Evolutionary conservation across 2,888 invertebrate genomes (phyloP).

Genomic region (Tenthredo amoena): DNA sequence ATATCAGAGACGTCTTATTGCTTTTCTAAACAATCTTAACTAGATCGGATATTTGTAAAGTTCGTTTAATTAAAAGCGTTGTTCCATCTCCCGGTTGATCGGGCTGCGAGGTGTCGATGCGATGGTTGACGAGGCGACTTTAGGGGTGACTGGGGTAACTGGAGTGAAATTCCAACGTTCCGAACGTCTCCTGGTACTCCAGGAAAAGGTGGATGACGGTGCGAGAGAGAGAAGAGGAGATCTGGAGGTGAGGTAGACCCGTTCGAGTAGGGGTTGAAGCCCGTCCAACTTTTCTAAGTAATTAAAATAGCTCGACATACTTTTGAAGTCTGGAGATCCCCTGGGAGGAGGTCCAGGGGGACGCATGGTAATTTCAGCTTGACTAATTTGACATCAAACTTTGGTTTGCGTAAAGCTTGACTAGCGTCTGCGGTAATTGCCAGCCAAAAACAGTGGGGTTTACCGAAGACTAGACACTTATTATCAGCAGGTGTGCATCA

Average conservation of each 20-base stretch:
- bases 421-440: slow-evolving; percentile 1
- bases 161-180: slow-evolving; percentile 13
- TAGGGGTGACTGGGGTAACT: not conserved
- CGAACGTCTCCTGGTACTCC: slow-evolving; percentile 8
- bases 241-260: not conserved
- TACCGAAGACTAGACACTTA: not conserved
- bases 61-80: slow-evolving; percentile 13
- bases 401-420: not conserved
- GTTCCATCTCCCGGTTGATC: slow-evolving; percentile 5
- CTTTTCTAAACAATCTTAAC: slow-evolving; percentile 5
- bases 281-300: slow-evolving; percentile 37
- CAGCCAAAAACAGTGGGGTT: not conserved
- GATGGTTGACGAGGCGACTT: not conserved
- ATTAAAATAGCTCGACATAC: slow-evolving; percentile 44
- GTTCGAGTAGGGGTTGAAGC: not conserved
- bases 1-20: not conserved
- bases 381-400: slow-evolving; percentile 25
- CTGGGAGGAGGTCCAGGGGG: not conserved
- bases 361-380: slow-evolving; percentile 18
- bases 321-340: slow-evolving; percentile 17
- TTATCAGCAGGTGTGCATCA: not conserved
- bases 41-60: slow-evolving; percentile 1
- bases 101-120: not conserved
- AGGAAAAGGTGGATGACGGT: slow-evolving; percentile 11
- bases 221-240: not conserved